Conservation (phyloP, 2,888 invertebrate genomes). For the Tineola bisselliella region DNA sequence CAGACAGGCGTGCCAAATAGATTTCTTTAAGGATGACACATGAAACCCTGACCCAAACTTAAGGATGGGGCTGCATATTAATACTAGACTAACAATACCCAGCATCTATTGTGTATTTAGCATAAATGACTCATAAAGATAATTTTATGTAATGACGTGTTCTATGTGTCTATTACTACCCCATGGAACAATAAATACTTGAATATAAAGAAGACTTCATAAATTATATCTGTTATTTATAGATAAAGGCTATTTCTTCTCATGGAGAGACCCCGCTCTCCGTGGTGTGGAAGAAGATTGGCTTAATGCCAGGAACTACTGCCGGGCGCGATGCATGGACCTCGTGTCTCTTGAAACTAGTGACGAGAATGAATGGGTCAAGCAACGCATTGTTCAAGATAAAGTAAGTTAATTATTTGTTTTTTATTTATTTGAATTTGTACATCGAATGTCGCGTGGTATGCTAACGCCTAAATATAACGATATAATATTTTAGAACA, state of each 20-base stretch:
- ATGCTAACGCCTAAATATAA: not conserved
- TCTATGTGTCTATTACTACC: too few species aligned
- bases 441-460: not conserved
- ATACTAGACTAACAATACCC: not conserved
- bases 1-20: not conserved
- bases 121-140: too few species aligned
- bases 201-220: too few species aligned
- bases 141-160: too few species aligned
- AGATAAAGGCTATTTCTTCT: slow-evolving; percentile 86
- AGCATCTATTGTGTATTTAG: too few species aligned
- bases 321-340: slow-evolving; percentile 91
- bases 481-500: too few species aligned
- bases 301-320: slow-evolving; percentile 86
- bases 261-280: slow-evolving; percentile 82
- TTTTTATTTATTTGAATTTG: not conserved
- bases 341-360: slow-evolving; percentile 86
- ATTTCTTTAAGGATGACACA: not conserved
- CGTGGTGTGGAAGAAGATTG: slow-evolving; percentile 83
- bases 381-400: slow-evolving; percentile 78
- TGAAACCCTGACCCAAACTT: not conserved
- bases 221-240: slow-evolving; percentile 17
- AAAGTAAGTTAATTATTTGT: slow-evolving; percentile 75
- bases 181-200: too few species aligned
- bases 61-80: not conserved
- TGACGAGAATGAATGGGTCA: slow-evolving; percentile 88